phyloP scores from a whole-genome alignment of 2,113 vertebrate genomes.

The Dendropsophus ebraccatus region DNA sequence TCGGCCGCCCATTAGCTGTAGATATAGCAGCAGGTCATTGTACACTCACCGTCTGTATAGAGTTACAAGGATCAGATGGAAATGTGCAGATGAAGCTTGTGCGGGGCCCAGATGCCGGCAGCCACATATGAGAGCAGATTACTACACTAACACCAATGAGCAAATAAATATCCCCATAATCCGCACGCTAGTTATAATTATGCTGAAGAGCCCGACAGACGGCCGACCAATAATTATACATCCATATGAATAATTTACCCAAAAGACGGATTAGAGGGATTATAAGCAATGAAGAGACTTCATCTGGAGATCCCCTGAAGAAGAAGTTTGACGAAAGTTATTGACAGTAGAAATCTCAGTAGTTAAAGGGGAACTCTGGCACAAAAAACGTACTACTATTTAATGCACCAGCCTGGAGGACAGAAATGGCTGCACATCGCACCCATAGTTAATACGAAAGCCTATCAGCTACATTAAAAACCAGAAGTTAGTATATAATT shows the following conservation, averaged over 20 bases:
- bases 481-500: too few relatives aligned
- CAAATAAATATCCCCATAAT: conserved; percentile 28
- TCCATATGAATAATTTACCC: conserved; percentile 4
- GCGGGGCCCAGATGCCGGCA: not conserved
- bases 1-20: not conserved
- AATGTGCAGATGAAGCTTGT: not conserved
- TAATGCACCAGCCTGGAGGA: too few relatives aligned
- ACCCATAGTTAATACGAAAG: too few relatives aligned
- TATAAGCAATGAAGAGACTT: not conserved
- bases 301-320: not conserved
- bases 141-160: conserved; percentile 18
- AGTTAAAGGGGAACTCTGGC: not conserved
- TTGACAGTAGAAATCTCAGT: not conserved
- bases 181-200: conserved; percentile 10
- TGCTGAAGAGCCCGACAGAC: not conserved
- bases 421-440: too few relatives aligned
- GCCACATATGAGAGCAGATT: not conserved
- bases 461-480: too few relatives aligned
- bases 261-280: conserved; percentile 8
- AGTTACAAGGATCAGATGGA: not conserved
- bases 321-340: not conserved
- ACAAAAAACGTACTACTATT: too few relatives aligned
- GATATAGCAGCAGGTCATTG: not conserved
- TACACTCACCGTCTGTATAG: not conserved
- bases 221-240: not conserved